Base-by-base conservation (phyloP, 2,888 invertebrate genomes). In the Macrosoma leucophasiata region DNA sequence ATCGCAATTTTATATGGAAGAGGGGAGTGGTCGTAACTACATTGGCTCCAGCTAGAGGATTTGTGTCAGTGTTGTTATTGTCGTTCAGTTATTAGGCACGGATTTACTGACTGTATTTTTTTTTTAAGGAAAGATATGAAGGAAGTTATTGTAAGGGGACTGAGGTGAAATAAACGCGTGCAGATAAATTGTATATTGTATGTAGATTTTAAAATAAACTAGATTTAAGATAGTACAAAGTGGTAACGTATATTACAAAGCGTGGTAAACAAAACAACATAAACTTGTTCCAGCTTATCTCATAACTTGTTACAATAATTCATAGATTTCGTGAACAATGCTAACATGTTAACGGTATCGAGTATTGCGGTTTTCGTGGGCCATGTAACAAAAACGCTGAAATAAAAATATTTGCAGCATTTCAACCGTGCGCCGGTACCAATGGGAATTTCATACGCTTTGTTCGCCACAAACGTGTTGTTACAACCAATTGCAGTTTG, bases 391-490 rank as follows among this genome's bases (percentile, higher is more conserved):
- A 39, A 41, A 43, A 43, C 32, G 36, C 28, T 19, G 17, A 33
- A 43, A 41, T 41, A 39, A 46, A 27, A 42, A 41, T 40, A 46
- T 43, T n/a, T 41, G 39, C 29, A 44, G 32, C 40, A 15, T 39
- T 39, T 29, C 39, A 32, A 33, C 36, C 36, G 40, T 20, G n/a
- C 15, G 18, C 38, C 38, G 27, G 33, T 39, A 41, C 33, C 45
- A 35, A 46, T 36, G 43, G 33, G 36, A 40, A 25, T 44, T 46
- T 45, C 41, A 44, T 43, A 46, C 46, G 46, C 44, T 48, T 45
- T 46, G 46, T 48, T 43, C 43, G 36, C 36, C 33, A 29, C 37
- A 43, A 47, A 43, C 36, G 39, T 36, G 36, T 33, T 31, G 36
- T n/a, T n/a, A n/a, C 39, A 43, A 44, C 43, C 37, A 41, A 44